phyloP scores from a whole-genome alignment of 2,888 invertebrate genomes.

The Eilema sororculum region DNA sequence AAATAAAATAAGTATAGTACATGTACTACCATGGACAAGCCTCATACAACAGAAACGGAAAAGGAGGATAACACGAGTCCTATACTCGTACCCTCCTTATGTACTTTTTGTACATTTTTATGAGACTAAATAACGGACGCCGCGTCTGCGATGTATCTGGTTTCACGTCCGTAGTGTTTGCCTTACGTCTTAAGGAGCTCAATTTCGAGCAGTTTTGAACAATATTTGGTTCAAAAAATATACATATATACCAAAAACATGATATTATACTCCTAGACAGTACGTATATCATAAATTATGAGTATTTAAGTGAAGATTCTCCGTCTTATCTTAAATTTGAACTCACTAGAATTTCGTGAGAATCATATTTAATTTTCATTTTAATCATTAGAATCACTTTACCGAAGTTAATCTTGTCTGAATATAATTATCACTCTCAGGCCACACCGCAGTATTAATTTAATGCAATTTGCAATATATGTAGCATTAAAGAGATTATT shows the following conservation, averaged over 20 bases:
- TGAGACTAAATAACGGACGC: background rate
- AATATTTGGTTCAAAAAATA: background rate
- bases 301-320: background rate
- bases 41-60: background rate
- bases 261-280: background rate
- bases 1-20: too few relatives aligned
- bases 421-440: constrained; percentile 2
- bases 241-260: background rate
- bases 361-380: background rate
- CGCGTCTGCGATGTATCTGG: background rate
- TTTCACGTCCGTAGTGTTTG: background rate
- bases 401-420: background rate
- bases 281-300: background rate
- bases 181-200: background rate
- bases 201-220: background rate
- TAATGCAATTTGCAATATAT: constrained; percentile 5
- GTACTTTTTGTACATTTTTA: background rate
- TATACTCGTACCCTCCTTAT: background rate
- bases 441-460: constrained; percentile 1
- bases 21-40: too few relatives aligned
- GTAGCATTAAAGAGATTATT: constrained; percentile 6
- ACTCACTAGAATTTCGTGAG: background rate
- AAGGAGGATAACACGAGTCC: too few relatives aligned
- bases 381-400: background rate
- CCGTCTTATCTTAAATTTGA: background rate